Evolutionary conservation across 2,113 vertebrate species (phyloP).

Genomic region (Phaethon lepturus): DNA sequence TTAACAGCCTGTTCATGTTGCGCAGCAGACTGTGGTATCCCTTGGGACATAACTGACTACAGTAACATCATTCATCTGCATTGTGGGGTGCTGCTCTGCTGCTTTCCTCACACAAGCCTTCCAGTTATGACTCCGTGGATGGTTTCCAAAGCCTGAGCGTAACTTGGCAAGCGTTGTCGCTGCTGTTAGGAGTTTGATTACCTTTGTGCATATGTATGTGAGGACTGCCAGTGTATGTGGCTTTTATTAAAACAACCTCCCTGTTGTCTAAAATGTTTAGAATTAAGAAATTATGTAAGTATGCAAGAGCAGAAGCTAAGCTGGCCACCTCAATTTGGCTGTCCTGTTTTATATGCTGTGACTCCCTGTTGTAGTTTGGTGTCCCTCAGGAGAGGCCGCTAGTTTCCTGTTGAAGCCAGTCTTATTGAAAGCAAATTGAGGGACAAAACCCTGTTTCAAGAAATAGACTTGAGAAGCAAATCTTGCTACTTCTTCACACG

Average conservation of each 20-base stretch:
- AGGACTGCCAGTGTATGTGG: neutral
- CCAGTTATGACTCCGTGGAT: neutral
- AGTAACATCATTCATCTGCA: neutral
- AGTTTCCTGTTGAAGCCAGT: neutral
- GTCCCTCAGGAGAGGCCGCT: neutral
- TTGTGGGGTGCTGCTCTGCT: constrained; percentile 10
- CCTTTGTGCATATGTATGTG: constrained; percentile 38
- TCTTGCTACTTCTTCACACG: neutral
- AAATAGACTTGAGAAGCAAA: neutral
- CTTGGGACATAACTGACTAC: constrained; percentile 3
- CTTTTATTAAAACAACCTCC: neutral
- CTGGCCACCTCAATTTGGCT: neutral
- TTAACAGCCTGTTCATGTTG: neutral
- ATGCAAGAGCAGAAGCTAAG: neutral
- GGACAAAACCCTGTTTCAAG: neutral
- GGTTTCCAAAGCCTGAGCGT: constrained; percentile 38
- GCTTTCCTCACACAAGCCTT: constrained; percentile 16
- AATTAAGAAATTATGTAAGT: neutral
- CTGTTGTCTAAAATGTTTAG: neutral
- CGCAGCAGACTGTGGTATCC: neutral
- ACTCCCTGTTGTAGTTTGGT: neutral
- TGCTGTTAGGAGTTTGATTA: constrained; percentile 33
- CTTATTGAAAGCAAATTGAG: neutral
- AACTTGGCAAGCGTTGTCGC: constrained; percentile 35
- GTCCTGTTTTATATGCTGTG: neutral